Evolutionary conservation across 53 echinoderm and acorn worm species (phyloP).

Genomic region (Henricia sp.): DNA sequence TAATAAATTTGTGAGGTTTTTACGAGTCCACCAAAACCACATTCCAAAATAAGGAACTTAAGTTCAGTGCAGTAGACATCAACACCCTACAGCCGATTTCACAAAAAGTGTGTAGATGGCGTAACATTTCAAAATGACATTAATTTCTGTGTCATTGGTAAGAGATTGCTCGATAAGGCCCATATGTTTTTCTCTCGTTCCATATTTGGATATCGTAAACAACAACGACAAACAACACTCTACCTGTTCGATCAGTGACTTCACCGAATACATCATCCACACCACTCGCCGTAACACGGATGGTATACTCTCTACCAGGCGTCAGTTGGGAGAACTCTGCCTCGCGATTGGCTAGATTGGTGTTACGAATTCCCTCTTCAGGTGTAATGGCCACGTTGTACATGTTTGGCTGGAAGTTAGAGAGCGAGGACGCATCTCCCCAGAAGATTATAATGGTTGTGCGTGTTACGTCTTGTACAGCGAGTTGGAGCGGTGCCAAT

Average conservation of each 20-base stretch:
- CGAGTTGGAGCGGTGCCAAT: constrained; percentile 30
- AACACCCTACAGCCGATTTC: no score
- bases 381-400: constrained; percentile 32
- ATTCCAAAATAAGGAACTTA: no score
- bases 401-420: not conserved
- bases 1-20: no score
- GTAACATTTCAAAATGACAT: not conserved
- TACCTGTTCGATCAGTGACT: constrained; percentile 49
- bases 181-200: no score
- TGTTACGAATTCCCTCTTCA: constrained; percentile 1
- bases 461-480: constrained; percentile 16
- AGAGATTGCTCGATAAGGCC: no score
- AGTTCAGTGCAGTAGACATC: no score
- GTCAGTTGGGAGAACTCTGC: constrained; percentile 54
- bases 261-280: not conserved
- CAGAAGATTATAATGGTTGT: constrained; percentile 34
- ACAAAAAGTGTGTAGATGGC: not conserved
- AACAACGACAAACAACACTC: not conserved
- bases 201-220: no score
- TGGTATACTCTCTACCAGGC: constrained; percentile 67
- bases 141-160: no score
- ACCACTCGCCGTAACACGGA: constrained; percentile 28
- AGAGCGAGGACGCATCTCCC: constrained; percentile 13
- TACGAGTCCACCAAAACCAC: no score
- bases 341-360: constrained; percentile 1